Base-by-base conservation (phyloP, 2,888 invertebrate species). In the Plebejus argus region DNA sequence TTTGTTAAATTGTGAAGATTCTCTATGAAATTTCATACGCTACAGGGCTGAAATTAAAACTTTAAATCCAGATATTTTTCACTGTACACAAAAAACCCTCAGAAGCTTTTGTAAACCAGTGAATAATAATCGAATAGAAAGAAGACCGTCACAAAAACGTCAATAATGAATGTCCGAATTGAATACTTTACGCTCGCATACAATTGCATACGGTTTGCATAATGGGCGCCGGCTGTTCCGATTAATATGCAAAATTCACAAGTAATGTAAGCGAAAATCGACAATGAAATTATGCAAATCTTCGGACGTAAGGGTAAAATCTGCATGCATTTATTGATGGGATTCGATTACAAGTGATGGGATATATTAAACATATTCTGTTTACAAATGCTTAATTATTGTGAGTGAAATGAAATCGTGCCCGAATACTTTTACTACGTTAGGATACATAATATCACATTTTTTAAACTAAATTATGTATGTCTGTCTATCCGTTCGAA, bases 121-220 rank as follows among this genome's bases (percentile, higher is more conserved):
- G 28, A 33, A 66, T 3, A 33, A 66, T 66, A 66, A 66, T 66
- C 15, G 66, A 66, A 66, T 18, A 66, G 28, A 66, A 66, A 8
- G 28, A 15, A 66, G 66, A 6, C 15, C 66, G 28, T 66, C 71
- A 71, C 39, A 71, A 71, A 71, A 71, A 71, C 39, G 71, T 71
- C 71, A 71, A 71, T 71, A 71, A 71, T 71, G 74, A 72, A 71
- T 71, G 74, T 66, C 79, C 78, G 78, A 74, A 79, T 77, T 78
- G 80, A 80, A 79, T 80, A 78, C 79, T 76, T 76, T 78, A 80
- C 81, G 79, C 82, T 80, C 79, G 78, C 80, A 77, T 80, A 82
- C 84, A 85, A 85, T 86, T 84, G 83, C 84, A 85, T 87, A 83
- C 81, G 81, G 83, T 87, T 86, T 85, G 85, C 86, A 87, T 86